These are phyloP conservation scores for Lacanobia wlatinum DNA, from an alignment of 2,888 invertebrate genomes.

Conservation along the genomic window DNA sequence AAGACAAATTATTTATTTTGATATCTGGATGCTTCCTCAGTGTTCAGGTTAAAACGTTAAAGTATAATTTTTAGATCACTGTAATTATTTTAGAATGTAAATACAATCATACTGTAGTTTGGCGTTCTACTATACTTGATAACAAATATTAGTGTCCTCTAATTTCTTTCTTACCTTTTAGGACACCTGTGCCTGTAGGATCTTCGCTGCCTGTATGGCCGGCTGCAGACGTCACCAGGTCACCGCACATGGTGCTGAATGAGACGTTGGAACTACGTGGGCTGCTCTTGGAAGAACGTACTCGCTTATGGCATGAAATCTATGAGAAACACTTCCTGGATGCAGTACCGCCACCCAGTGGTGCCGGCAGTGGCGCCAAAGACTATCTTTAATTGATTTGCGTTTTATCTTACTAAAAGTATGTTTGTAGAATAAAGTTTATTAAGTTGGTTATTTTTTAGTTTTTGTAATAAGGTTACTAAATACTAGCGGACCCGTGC, in stretches of 20 bases:
- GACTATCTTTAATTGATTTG: not conserved
- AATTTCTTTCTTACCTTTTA: slow-evolving; percentile 43
- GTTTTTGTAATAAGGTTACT: not conserved
- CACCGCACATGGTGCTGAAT: slow-evolving; percentile 68
- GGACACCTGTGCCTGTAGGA: slow-evolving; percentile 69
- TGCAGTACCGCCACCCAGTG: slow-evolving; percentile 42
- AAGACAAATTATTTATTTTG: no score
- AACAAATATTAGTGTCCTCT: no score
- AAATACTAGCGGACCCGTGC: no score
- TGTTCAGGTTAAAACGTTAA: no score
- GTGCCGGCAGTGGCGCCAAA: not conserved
- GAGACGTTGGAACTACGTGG: slow-evolving; percentile 60
- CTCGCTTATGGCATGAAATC: slow-evolving; percentile 66
- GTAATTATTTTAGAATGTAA: no score
- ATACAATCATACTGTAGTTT: no score
- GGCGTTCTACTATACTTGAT: no score
- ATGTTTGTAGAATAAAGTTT: not conserved
- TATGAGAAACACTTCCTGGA: slow-evolving; percentile 63
- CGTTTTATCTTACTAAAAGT: not conserved
- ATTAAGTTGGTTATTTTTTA: not conserved
- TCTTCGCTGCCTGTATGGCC: slow-evolving; percentile 68
- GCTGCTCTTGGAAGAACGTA: slow-evolving; percentile 58
- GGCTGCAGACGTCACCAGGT: slow-evolving; percentile 52
- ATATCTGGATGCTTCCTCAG: no score
- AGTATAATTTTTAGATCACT: no score